These are phyloP conservation scores for Dusona sp. DNA, from an alignment of 2,888 invertebrate species.

Conservation along the genomic window DNA sequence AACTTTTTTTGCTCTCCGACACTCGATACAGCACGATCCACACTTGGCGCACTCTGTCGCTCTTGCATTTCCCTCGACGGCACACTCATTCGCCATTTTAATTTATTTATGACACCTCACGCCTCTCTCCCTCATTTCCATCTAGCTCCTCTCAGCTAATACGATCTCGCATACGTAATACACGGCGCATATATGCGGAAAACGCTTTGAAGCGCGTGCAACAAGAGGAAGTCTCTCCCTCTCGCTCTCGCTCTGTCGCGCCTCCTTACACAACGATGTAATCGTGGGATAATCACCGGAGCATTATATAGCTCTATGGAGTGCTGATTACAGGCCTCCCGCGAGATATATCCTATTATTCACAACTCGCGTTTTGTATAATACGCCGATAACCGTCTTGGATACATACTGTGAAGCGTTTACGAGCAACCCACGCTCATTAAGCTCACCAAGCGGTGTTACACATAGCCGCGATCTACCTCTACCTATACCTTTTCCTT, in stretches of 20 bases:
- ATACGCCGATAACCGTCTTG: conserved; percentile 64
- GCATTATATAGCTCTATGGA: conserved; percentile 69
- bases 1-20: conserved; percentile 28
- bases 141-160: conserved; percentile 27
- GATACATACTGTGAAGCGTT: conserved; percentile 59
- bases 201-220: conserved; percentile 45
- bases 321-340: conserved; percentile 71
- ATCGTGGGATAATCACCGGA: conserved; percentile 78
- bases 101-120: conserved; percentile 64
- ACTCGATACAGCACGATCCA: conserved; percentile 23
- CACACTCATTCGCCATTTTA: conserved; percentile 50
- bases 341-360: conserved; percentile 62
- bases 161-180: conserved; percentile 52
- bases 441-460: conserved; percentile 40
- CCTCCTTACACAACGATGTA: conserved; percentile 80
- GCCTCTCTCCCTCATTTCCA: conserved; percentile 29
- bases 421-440: conserved; percentile 66
- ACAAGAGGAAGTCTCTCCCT: conserved; percentile 70
- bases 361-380: conserved; percentile 67
- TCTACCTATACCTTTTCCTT: neutral
- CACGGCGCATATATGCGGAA: conserved; percentile 25
- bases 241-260: conserved; percentile 69
- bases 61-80: conserved; percentile 22
- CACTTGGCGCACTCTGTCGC: conserved; percentile 11
- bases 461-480: conserved; percentile 21